A percentile compares a stretch with the other conserved stretches of the same genome.
These are phyloP conservation scores for Drusus annulatus DNA, from an alignment of 1,140 invertebrate genomes.

Conservation along the genomic window DNA sequence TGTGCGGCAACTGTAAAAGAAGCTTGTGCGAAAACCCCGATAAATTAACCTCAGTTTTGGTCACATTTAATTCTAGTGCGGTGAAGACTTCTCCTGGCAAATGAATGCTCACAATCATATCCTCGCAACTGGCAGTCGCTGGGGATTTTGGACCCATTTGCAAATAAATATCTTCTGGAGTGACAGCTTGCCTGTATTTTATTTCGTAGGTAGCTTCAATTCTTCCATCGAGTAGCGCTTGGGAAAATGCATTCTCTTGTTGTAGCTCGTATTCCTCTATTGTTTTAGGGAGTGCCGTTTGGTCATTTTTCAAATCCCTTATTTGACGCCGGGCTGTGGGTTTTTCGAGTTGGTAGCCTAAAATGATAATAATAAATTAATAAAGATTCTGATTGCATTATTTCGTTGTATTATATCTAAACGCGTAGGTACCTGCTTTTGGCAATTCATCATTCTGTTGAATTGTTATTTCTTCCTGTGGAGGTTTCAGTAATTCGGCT, in stretches of 20 bases:
- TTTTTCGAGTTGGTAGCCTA: constrained; percentile 33
- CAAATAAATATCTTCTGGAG: constrained; percentile 86
- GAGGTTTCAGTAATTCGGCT: constrained; percentile 50
- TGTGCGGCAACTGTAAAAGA: constrained; percentile 83
- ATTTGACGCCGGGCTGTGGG: background rate
- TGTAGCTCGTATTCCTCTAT: constrained; percentile 73
- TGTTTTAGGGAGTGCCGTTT: constrained; percentile 62
- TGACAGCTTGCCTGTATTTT: constrained; percentile 87
- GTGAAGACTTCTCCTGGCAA: constrained; percentile 81
- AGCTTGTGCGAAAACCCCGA: constrained; percentile 77
- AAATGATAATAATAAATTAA: background rate
- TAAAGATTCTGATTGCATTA: too few relatives aligned
- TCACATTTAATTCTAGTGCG: constrained; percentile 79
- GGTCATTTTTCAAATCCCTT: background rate
- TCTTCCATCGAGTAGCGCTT: constrained; percentile 73
- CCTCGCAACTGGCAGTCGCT: constrained; percentile 87
- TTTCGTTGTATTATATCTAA: too few relatives aligned
- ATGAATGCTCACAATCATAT: constrained; percentile 82
- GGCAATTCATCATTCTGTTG: constrained; percentile 32
- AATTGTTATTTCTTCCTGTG: constrained; percentile 13
- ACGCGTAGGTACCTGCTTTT: background rate
- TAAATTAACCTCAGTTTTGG: constrained; percentile 78
- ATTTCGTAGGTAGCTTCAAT: constrained; percentile 85
- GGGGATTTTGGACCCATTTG: constrained; percentile 90
- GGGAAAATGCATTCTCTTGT: constrained; percentile 68